Percentiles rank a stretch among this genome's conserved stretches.
These are phyloP conservation scores for Zeuzera pyrina DNA, from an alignment of 2,888 invertebrate genomes.

Conservation along the genomic window DNA sequence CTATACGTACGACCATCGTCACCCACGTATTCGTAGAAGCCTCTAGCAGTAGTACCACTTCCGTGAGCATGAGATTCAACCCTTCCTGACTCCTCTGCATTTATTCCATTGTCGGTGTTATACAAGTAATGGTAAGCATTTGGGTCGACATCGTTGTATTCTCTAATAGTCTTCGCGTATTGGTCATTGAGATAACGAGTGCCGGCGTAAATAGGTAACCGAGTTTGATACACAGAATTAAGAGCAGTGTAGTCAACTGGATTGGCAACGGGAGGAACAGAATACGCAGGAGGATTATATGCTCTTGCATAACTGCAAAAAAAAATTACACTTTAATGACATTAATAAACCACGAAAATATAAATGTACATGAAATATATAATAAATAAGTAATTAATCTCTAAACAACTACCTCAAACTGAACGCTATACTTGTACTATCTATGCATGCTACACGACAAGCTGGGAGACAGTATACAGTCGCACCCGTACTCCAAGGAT, in stretches of 20 bases:
- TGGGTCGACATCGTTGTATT: slow-evolving; percentile 58
- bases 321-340: no score
- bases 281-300: no score
- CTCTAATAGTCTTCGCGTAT: slow-evolving; percentile 69
- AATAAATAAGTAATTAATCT: no score
- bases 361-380: no score
- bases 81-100: slow-evolving; percentile 75
- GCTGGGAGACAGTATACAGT: no score
- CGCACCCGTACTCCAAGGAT: no score
- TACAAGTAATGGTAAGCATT: slow-evolving; percentile 75
- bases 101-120: slow-evolving; percentile 78
- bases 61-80: slow-evolving; percentile 65
- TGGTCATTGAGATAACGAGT: slow-evolving; percentile 45
- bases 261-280: no score
- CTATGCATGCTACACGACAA: no score
- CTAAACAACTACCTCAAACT: no score
- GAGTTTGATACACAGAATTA: not conserved
- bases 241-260: slow-evolving; percentile 15
- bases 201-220: not conserved
- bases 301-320: no score
- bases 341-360: no score
- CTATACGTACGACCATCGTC: slow-evolving; percentile 73
- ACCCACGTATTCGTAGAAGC: slow-evolving; percentile 79
- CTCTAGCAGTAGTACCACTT: slow-evolving; percentile 75
- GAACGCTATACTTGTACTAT: no score